phyloP scores from a whole-genome alignment of 2,113 vertebrate species.

The Madoqua kirkii region DNA sequence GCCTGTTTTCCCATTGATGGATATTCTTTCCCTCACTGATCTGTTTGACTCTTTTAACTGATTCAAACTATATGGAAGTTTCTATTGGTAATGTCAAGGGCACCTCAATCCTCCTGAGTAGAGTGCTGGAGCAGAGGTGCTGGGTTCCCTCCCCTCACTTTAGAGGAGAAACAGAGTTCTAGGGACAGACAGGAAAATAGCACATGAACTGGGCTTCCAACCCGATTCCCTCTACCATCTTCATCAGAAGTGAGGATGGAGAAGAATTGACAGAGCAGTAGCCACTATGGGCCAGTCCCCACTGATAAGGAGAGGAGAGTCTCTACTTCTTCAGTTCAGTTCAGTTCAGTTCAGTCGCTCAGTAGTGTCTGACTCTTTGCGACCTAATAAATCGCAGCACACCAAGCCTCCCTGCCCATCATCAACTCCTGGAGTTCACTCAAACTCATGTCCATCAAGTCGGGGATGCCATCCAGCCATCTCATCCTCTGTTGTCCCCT shows the following conservation, averaged over 20 bases:
- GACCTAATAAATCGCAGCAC: too few relatives aligned
- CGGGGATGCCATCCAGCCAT: too few relatives aligned
- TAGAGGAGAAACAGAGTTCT: background rate
- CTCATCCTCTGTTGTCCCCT: too few relatives aligned
- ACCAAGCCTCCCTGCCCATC: too few relatives aligned
- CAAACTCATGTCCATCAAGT: too few relatives aligned
- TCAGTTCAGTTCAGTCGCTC: too few relatives aligned
- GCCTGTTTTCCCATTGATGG: conserved; percentile 39
- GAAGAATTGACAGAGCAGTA: background rate
- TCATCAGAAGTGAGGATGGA: background rate
- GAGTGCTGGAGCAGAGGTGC: background rate
- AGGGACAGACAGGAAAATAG: background rate
- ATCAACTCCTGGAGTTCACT: too few relatives aligned
- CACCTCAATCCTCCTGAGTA: background rate
- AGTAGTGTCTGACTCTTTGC: too few relatives aligned
- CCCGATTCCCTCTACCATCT: background rate
- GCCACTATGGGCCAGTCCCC: background rate
- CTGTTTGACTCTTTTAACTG: conserved; percentile 1
- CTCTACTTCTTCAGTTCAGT: background rate
- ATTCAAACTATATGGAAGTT: background rate
- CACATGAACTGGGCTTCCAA: background rate
- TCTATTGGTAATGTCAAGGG: background rate
- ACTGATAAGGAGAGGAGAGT: background rate
- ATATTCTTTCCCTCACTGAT: background rate
- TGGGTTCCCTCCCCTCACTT: background rate